Base-by-base conservation (phyloP, 2,113 vertebrate genomes). In the Oryzias celebensis region DNA sequence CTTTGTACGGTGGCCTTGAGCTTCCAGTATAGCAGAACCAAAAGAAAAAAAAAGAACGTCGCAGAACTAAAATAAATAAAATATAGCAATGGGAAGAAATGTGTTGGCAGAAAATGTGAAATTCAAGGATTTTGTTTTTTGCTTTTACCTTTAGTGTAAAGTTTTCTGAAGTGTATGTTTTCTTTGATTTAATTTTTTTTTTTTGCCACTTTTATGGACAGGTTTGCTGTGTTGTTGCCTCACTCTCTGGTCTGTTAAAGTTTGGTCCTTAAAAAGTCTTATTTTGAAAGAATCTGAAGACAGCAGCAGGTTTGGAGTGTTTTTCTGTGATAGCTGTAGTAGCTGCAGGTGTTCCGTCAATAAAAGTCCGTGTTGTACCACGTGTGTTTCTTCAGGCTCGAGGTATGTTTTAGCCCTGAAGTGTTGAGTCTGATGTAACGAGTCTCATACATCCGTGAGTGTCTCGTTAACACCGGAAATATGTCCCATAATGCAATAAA, bases 351-450 rank as follows among this genome's bases (percentile, higher is more conserved):
- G 75, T 73, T 81, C 58, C 82, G 49, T 82, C 81, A 87, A 88
- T 89, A 89, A 89, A 36, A 92, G 71, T 84, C 78, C 71, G 65
- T 86, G 79, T 77, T 50, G 74, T 78, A 79, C 52, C 83, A 82
- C 76, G 76, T 42, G 4, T 10, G 4, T 1, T 18, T 17, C 24
- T 54, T 41, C 14, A 36, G 4, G 18, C 5, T 54, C 5, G 50
- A 12, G 16, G 58, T 51, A 24, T 49, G 18, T 52, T 14, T 28
- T 46, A 43, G 36, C 13, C 36, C 2, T 7, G 45, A 13, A 15
- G 36, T 20, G 1, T 18, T 26, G 16, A 13, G 16, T 7, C 1
- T 23, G 20, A 42, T n/a, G 45, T 47, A 47, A 47, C 14, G 50
- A 49, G 58, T 72, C 71, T 31, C 58, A 56, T 58, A 52, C 77